Percentiles rank a stretch among this genome's conserved stretches.
These are phyloP conservation scores for Dermochelys coriacea DNA, from an alignment of 2,797 vertebrate genomes.

Conservation along the genomic window DNA sequence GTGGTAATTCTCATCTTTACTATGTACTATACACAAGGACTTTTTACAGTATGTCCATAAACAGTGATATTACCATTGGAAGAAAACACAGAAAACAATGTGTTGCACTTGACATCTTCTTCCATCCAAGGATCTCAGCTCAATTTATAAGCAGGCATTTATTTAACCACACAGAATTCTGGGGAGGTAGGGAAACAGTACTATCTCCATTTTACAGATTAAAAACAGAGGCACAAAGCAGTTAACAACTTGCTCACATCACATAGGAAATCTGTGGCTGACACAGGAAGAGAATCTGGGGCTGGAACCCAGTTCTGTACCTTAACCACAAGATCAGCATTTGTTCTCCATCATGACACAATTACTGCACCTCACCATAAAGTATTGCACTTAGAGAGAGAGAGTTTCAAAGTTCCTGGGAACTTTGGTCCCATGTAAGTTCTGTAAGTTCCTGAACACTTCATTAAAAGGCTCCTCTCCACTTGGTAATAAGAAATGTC, in stretches of 20 bases:
- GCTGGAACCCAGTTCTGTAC: not conserved
- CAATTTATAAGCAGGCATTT: constrained; percentile 56
- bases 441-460: not conserved
- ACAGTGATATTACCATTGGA: not conserved
- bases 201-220: not conserved
- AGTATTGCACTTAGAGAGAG: not conserved
- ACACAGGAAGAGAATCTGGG: not conserved
- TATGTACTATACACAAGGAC: not conserved
- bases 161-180: constrained; percentile 38
- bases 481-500: not conserved
- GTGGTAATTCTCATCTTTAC: not conserved
- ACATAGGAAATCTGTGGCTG: constrained; percentile 4
- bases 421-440: fast-evolving
- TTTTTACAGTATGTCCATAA: not conserved
- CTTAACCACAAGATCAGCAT: not conserved
- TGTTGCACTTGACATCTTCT: not conserved
- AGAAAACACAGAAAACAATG: not conserved
- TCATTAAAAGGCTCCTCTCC: not conserved
- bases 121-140: not conserved
- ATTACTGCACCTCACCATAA: fast-evolving
- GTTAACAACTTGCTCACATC: constrained; percentile 22
- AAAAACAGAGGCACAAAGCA: not conserved
- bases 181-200: constrained; percentile 14
- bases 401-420: not conserved
- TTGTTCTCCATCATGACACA: not conserved